Base-by-base conservation (phyloP, 2,797 vertebrate genomes). In the Botia kubotai region DNA sequence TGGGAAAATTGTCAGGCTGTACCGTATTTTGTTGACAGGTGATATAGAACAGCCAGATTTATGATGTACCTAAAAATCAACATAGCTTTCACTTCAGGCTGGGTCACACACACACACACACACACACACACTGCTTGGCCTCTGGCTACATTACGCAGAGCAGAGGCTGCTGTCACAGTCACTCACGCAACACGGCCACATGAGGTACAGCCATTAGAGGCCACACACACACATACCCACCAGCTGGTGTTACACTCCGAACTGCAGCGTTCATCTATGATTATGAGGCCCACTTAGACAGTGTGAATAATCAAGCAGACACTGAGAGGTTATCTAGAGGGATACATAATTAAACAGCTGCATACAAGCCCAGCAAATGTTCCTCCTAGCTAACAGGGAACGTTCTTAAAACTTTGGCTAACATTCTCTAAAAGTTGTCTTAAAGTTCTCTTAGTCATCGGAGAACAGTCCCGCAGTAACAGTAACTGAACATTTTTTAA, bases 271-370 rank as follows among this genome's bases (percentile, higher is more conserved):
- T 39, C 19, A 55, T 16, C 70, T 63, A 21, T 4, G 13, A 58
- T 74, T 48, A 60, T 60, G 77, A 48, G 26, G 57, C 73, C 71
- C 75, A 29, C 62, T 57, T 66, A 43, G 21, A 55, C 48, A 19
- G 78, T 76, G 68, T 60, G 73, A 84, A 82, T 81, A 79, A 81
- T 85, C 82, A 76, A 83, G 77, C 48, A 76, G 82, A 80, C 83
- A 82, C 68, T 65, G 21, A 52, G 63, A 83, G 65, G 67, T 80
- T 82, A 62, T 79, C 72, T 82, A 6, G 78, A 69, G 52, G 12
- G 53, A 70, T 80, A 33, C 53, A 86, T 80, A 81, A 78, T 80
- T 83, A 80, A 86, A 77, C 70, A 74, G 48, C 48, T 60, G 52
- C 2, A 13, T 63, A 62, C 48, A 57, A 48, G 52, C 58, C 16